Percentiles rank a stretch among this genome's conserved stretches.
Evolutionary conservation across 64 coral and sea anemone genomes (phyloP).

Genomic region (Cladopsammia gracilis): DNA sequence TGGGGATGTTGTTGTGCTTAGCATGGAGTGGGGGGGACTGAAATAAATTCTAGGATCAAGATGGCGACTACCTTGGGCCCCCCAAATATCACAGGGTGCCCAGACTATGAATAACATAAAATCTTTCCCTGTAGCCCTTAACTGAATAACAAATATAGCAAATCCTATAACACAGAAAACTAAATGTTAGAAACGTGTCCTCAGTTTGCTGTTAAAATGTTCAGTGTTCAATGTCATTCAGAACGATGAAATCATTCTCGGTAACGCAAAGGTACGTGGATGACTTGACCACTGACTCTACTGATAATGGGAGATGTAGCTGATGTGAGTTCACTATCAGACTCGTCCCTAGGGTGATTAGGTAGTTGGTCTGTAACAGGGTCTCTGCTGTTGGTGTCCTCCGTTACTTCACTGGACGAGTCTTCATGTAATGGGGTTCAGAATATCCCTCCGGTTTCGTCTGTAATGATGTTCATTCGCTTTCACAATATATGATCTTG

Average conservation of each 20-base stretch:
- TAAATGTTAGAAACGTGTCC: neutral
- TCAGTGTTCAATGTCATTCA: neutral
- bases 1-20: no score
- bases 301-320: constrained; percentile 1
- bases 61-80: no score
- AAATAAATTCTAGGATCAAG: no score
- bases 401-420: neutral
- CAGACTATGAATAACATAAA: no score
- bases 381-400: neutral
- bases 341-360: neutral
- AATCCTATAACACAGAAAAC: neutral
- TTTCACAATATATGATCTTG: neutral
- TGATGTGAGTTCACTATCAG: no score
- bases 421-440: neutral
- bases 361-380: neutral
- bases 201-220: neutral
- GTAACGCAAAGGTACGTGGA: constrained; percentile 3
- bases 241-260: neutral
- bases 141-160: neutral
- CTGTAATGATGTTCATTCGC: neutral
- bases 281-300: neutral
- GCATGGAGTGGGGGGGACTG: no score
- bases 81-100: no score
- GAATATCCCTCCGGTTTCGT: neutral
- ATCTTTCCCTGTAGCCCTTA: neutral